Evolutionary conservation across 2,888 invertebrate genomes (phyloP).

Genomic region (Acanthosepion esculentum): DNA sequence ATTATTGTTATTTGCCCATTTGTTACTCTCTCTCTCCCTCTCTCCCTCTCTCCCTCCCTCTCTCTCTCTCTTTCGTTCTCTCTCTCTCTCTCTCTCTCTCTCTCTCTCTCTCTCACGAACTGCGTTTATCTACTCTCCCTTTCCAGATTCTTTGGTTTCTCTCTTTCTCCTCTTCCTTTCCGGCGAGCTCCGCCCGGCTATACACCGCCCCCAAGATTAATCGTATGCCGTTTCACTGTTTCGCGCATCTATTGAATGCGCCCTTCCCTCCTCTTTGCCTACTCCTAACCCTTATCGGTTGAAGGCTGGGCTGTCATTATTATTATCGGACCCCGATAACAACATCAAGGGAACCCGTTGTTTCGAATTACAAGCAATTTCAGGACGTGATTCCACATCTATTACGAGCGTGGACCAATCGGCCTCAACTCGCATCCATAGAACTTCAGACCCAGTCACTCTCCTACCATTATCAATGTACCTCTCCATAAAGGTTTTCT

Average conservation of each 20-base stretch:
- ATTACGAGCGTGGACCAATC: not conserved
- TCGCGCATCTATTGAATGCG: not conserved
- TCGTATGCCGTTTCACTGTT: not conserved
- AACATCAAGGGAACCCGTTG: not conserved
- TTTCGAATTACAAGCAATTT: constrained; percentile 1
- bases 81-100: not conserved
- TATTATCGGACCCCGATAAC: constrained; percentile 4
- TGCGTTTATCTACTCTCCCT: not conserved
- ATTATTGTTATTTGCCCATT: not conserved
- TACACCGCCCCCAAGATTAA: not conserved
- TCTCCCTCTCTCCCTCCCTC: not conserved
- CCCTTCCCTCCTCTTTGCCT: not conserved
- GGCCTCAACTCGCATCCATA: not conserved
- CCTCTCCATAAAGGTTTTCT: no score
- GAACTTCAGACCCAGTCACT: not conserved
- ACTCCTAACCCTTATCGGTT: not conserved
- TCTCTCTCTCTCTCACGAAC: not conserved
- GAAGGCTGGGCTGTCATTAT: not conserved
- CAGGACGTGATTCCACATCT: not conserved
- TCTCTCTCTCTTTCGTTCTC: not conserved
- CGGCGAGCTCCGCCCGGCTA: not conserved
- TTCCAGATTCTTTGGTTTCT: not conserved
- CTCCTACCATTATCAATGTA: not conserved
- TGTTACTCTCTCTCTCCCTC: not conserved
- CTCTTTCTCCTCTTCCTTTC: not conserved